Evolutionary conservation across 2,888 invertebrate genomes (phyloP), one percentile per base, ranked within the genome.

Genomic region (Masnerella sp.): DNA sequence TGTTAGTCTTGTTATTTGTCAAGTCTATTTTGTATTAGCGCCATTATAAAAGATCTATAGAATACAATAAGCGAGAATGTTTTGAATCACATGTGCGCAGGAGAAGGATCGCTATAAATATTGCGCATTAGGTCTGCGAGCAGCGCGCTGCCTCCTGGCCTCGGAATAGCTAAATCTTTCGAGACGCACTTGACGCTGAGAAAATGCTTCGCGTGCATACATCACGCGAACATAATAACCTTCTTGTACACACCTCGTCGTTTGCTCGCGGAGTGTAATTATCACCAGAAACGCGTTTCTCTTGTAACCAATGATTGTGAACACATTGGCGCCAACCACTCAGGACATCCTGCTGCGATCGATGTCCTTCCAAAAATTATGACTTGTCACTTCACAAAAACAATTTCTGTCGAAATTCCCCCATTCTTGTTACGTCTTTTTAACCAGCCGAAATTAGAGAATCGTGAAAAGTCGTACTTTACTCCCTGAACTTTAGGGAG

Each of bases 361-460:
- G 36, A 40, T 47, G 56, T 30, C 11, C 49, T 74, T 75, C 56
- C 74, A 78, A 74, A 70, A 78, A 77, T 69, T 42, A 72, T 73
- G 52, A 58, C 52, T 62, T 38, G 72, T 51, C 72, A 78, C 77
- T n/a, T n/a, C n/a, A n/a, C n/a, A n/a, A n/a, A n/a, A n/a, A n/a
- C n/a, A n/a, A n/a, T n/a, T n/a, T n/a, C n/a, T n/a, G n/a, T n/a
- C n/a, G n/a, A n/a, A n/a, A n/a, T n/a, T n/a, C n/a, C n/a, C n/a
- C n/a, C n/a, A n/a, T n/a, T n/a, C n/a, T n/a, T n/a, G n/a, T n/a
- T n/a, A n/a, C n/a, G 22, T 7, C 5, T 51, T 52, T 32, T 52
- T 22, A 38, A 34, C 22, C n/a, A n/a, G n/a, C n/a, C n/a, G n/a
- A n/a, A n/a, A n/a, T n/a, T n/a, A n/a, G n/a, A n/a, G n/a, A n/a